Conservation (phyloP, 1,140 invertebrate genomes). For the Saccostrea cuccullata region DNA sequence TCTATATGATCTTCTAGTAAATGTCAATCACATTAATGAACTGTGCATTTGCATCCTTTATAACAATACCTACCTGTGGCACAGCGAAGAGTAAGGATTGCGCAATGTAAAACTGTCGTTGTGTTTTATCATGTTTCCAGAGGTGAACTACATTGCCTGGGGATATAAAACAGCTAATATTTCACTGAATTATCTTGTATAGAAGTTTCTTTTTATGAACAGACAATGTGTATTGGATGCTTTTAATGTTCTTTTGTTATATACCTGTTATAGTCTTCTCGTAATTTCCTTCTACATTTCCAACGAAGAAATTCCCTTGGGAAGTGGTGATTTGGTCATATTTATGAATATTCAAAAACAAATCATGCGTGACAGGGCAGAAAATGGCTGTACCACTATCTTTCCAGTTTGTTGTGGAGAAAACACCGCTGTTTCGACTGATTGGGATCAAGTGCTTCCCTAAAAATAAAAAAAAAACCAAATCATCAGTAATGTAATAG, state of each 20-base stretch:
- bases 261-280: conserved; percentile 73
- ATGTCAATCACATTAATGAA: too few species aligned
- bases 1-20: too few species aligned
- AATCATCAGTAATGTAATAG: too few species aligned
- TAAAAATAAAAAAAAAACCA: conserved; percentile 39
- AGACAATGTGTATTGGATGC: neutral
- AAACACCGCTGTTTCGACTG: conserved; percentile 65
- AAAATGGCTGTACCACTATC: conserved; percentile 74
- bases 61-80: conserved; percentile 58
- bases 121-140: conserved; percentile 65
- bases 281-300: conserved; percentile 74
- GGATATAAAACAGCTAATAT: neutral
- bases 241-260: neutral
- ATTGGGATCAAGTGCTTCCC: conserved; percentile 68
- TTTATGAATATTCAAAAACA: conserved; percentile 74
- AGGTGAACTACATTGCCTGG: conserved; percentile 68
- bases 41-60: too few species aligned
- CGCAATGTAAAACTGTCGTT: conserved; percentile 63
- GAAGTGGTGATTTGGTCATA: conserved; percentile 76
- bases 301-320: conserved; percentile 75
- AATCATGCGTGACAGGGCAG: conserved; percentile 71
- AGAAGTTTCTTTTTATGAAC: neutral
- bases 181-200: conserved; percentile 8
- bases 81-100: conserved; percentile 69
- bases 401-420: conserved; percentile 76